Conservation (phyloP, 2,888 invertebrate genomes). For the Allacma fusca region DNA sequence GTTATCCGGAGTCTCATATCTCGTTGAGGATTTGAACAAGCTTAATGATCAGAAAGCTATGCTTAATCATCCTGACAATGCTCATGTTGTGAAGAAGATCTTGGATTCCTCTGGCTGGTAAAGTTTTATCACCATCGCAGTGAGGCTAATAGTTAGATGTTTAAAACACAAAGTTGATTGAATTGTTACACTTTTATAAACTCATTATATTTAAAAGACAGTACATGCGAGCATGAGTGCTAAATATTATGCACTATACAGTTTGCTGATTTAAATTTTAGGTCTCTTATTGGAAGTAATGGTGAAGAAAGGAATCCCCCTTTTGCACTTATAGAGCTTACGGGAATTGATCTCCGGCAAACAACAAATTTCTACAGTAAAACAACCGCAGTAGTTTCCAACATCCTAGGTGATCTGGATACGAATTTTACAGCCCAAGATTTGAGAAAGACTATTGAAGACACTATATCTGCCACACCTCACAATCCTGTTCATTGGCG, state of each 20-base stretch:
- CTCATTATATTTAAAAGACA: no score
- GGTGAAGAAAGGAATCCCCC: background rate
- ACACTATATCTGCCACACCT: background rate
- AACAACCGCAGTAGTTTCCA: slow-evolving; percentile 10
- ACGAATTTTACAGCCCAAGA: slow-evolving; percentile 29
- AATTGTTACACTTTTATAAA: no score
- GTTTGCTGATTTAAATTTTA: slow-evolving; percentile 10
- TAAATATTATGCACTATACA: no score
- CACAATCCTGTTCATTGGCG: slow-evolving; percentile 29
- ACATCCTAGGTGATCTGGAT: slow-evolving; percentile 26
- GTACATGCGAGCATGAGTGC: no score
- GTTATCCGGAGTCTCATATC: slow-evolving; percentile 73
- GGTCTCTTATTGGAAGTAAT: background rate
- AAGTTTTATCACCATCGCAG: background rate
- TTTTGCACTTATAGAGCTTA: slow-evolving; percentile 42
- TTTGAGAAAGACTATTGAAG: slow-evolving; percentile 7
- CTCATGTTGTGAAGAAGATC: slow-evolving; percentile 43
- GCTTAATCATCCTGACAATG: slow-evolving; percentile 53
- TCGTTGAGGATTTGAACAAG: slow-evolving; percentile 63
- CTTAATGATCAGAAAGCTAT: slow-evolving; percentile 43
- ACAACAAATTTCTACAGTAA: background rate
- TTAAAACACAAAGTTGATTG: no score
- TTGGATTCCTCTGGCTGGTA: slow-evolving; percentile 11
- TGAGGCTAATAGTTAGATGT: no score
- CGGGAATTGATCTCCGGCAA: slow-evolving; percentile 18